Base-by-base conservation (phyloP, 2,797 vertebrate genomes). In the Philypnodon macrostomus region DNA sequence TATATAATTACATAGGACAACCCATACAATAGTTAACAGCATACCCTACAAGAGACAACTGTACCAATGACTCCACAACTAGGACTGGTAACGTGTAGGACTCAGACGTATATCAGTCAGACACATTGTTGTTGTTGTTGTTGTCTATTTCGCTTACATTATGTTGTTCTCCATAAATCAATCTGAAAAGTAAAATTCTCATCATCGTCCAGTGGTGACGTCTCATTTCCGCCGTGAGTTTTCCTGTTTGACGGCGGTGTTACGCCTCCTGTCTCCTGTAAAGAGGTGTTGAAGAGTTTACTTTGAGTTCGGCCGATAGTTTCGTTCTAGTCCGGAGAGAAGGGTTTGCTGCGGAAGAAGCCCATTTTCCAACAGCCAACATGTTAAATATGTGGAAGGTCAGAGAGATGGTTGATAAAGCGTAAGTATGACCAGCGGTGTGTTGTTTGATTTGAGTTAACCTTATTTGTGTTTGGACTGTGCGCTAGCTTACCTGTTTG, bases 341-440 rank as follows among this genome's bases (percentile, higher is more conserved):
- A 81, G 79, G 74, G 52, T 85, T 77, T 58, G 67, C 70, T 42
- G 85, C 79, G 86, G 81, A 85, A 77, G 62, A 78, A 84, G 71
- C 73, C 82, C 82, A 69, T 73, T 67, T 70, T 67, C 58, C 65
- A 63, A 62, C 77, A 83, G 82, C 70, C 86, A 82, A 83, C 47
- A 98, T 98, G 95, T 73, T 97, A 79, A 98, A 95, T 74, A 96
- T 98, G 96, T 98, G 95, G 95, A 98, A 97, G 89, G 93, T 98
- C 55, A 85, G 94, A 83, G 96, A 98, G 87, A 63, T 98, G 90
- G 94, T 98, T 84, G 96, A 98, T 83, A 98, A 98, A 91, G 95
- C 95, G 96, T 98, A 75, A 98, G 96, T 98, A 89, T 77, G 46
- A 46, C 9, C 8, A 21, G 13, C 14, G 35, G 10, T 23, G 30